Conservation (phyloP, 2,113 vertebrate genomes). For the Melanostigma gelatinosum region DNA sequence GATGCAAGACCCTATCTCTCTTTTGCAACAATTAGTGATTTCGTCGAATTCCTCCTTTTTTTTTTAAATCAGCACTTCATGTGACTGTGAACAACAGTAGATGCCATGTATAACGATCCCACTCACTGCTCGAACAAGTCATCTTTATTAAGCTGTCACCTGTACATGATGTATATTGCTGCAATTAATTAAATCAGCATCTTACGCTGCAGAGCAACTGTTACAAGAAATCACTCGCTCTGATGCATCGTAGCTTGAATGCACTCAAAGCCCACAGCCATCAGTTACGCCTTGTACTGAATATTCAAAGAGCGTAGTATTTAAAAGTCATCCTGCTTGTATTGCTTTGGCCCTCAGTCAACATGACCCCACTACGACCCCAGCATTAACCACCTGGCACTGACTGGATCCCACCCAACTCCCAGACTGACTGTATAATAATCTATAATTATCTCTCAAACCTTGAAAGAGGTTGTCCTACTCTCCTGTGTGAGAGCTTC, state of each 20-base stretch:
- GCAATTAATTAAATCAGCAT: slow-evolving; percentile 23
- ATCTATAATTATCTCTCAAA: slow-evolving; percentile 72
- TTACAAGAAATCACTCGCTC: slow-evolving; percentile 16
- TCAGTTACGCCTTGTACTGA: slow-evolving; percentile 15
- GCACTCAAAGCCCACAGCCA: slow-evolving; percentile 13
- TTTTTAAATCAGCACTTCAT: not conserved
- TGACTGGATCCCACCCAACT: slow-evolving; percentile 40
- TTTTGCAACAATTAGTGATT: not conserved
- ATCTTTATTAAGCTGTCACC: slow-evolving; percentile 16
- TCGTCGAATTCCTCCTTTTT: not conserved
- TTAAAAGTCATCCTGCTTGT: slow-evolving; percentile 55
- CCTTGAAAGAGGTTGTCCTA: slow-evolving; percentile 54
- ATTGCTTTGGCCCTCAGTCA: slow-evolving; percentile 50
- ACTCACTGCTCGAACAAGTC: not conserved
- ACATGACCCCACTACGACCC: slow-evolving; percentile 50
- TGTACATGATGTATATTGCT: slow-evolving; percentile 3
- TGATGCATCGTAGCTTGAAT: not conserved
- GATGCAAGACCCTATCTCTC: not conserved
- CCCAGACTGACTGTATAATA: slow-evolving; percentile 54
- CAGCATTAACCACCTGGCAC: slow-evolving; percentile 50
- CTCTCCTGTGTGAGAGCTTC: slow-evolving; percentile 43
- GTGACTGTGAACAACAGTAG: not conserved
- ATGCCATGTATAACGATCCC: not conserved
- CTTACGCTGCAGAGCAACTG: slow-evolving; percentile 10
- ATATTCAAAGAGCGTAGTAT: slow-evolving; percentile 53